Evolutionary conservation across 2,797 vertebrate genomes (phyloP).

Genomic region (Calcarius lapponicus): DNA sequence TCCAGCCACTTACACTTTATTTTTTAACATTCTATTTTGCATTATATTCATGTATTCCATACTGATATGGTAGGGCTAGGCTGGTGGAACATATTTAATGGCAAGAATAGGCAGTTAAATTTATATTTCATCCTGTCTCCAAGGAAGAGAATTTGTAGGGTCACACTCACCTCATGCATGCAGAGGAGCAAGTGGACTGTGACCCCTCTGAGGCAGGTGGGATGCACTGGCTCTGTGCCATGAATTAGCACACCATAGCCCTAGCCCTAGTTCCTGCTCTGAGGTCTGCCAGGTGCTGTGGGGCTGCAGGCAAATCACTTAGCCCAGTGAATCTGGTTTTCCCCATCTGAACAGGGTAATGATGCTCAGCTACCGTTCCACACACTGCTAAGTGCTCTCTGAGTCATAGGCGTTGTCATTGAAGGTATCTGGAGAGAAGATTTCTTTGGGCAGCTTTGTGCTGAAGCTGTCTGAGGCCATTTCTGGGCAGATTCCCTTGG

Average conservation of each 20-base stretch:
- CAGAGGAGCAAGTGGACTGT: background rate
- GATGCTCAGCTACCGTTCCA: slow-evolving; percentile 29
- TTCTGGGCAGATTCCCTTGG: background rate
- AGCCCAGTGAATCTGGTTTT: slow-evolving; percentile 32
- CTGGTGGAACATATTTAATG: background rate
- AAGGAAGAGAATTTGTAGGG: background rate
- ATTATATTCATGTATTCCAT: background rate
- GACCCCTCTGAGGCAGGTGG: background rate
- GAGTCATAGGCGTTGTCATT: background rate
- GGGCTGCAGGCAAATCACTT: slow-evolving; percentile 54
- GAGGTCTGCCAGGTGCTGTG: slow-evolving; percentile 41
- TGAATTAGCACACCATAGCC: background rate
- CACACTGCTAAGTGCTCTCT: background rate
- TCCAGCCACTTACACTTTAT: slow-evolving; percentile 9
- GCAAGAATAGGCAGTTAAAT: background rate
- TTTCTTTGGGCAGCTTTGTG: background rate
- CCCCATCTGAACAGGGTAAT: slow-evolving; percentile 42
- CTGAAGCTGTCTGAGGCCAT: background rate
- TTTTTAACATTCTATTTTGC: background rate
- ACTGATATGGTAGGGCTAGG: background rate
- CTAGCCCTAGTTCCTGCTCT: slow-evolving; percentile 23
- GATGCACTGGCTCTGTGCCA: background rate
- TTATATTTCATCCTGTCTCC: slow-evolving; percentile 15
- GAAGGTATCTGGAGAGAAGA: background rate
- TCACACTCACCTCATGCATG: background rate